Evolutionary conservation across 2,888 invertebrate genomes (phyloP).

Genomic region (Microchrysa polita): DNA sequence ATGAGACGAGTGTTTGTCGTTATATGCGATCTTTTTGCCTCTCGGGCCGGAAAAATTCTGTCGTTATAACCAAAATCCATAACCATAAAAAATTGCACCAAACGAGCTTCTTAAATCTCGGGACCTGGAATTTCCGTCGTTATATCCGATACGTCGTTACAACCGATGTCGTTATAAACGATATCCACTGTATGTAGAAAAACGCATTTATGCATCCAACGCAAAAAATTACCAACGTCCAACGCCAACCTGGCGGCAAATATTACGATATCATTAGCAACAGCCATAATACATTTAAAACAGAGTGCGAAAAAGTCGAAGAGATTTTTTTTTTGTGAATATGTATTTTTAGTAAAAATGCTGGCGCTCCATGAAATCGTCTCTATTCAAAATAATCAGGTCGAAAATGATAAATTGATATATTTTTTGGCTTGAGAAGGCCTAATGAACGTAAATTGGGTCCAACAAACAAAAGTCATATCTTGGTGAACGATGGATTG

Average conservation of each 20-base stretch:
- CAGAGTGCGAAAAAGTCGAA: neutral
- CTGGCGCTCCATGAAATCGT: constrained; percentile 16
- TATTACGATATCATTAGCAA: too few relatives aligned
- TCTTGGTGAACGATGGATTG: neutral
- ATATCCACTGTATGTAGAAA: too few relatives aligned
- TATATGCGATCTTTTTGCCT: too few relatives aligned
- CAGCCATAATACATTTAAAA: neutral
- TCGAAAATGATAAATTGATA: neutral
- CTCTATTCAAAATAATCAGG: neutral
- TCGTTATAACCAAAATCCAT: neutral
- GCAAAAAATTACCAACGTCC: neutral
- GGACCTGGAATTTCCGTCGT: too few relatives aligned
- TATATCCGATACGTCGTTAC: too few relatives aligned
- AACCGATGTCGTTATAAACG: too few relatives aligned
- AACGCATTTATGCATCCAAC: constrained; percentile 1
- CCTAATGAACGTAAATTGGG: neutral
- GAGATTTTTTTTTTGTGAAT: neutral
- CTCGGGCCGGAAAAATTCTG: too few relatives aligned
- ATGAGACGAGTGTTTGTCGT: too few relatives aligned
- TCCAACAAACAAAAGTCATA: neutral
- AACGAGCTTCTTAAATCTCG: too few relatives aligned
- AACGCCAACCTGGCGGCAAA: neutral
- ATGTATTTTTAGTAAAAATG: neutral
- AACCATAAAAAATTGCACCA: neutral
- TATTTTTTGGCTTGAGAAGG: neutral